These are phyloP conservation scores for Onthophagus sagittarius DNA, from an alignment of 2,888 invertebrate genomes.

Conservation along the genomic window DNA sequence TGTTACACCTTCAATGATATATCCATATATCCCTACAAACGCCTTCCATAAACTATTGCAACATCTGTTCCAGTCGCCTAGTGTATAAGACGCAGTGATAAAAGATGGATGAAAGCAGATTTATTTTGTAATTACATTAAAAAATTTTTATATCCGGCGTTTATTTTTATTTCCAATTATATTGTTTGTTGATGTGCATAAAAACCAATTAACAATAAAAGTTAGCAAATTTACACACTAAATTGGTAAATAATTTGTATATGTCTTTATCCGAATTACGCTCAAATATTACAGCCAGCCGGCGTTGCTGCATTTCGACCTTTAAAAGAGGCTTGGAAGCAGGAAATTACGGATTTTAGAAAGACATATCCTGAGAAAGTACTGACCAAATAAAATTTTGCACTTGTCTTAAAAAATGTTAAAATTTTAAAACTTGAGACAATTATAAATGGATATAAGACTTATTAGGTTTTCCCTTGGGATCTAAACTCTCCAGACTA, in stretches of 20 bases:
- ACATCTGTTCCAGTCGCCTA: constrained; percentile 17
- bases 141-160: constrained; percentile 23
- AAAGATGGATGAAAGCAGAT: constrained; percentile 46
- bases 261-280: constrained; percentile 29
- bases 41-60: too few relatives aligned
- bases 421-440: constrained; percentile 3
- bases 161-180: constrained; percentile 39
- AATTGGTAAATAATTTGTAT: constrained; percentile 12
- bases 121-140: constrained; percentile 43
- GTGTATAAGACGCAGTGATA: constrained; percentile 42
- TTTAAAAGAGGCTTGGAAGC: constrained; percentile 24
- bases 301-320: constrained; percentile 25
- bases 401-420: constrained; percentile 20
- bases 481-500: too few relatives aligned
- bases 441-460: constrained; percentile 15
- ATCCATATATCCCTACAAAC: too few relatives aligned
- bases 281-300: constrained; percentile 23
- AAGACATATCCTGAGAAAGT: constrained; percentile 2
- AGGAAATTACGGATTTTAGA: constrained; percentile 10
- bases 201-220: constrained; percentile 14
- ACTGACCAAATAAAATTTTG: constrained; percentile 21
- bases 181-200: constrained; percentile 39
- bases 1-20: too few relatives aligned
- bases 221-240: constrained; percentile 9
- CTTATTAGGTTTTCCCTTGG: too few relatives aligned